Evolutionary conservation across 1,140 invertebrate genomes (phyloP).

Genomic region (Rhizoglyphus robini): DNA sequence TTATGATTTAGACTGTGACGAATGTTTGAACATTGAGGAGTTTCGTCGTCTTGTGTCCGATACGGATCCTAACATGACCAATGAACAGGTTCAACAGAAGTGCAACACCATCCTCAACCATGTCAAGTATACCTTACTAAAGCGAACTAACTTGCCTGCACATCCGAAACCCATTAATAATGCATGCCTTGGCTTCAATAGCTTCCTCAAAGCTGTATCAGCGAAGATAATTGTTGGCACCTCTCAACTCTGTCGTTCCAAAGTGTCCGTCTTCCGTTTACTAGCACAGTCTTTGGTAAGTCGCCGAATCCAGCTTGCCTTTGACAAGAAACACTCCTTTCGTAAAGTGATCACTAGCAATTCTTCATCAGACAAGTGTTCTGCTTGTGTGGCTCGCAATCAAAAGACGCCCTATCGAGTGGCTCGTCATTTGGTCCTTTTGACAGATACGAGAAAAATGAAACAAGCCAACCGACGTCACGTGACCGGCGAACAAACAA

Average conservation of each 20-base stretch:
- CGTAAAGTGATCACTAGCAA: background rate
- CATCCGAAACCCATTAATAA: background rate
- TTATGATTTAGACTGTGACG: slow-evolving; percentile 39
- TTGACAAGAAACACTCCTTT: background rate
- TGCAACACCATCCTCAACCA: no score
- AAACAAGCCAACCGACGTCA: background rate
- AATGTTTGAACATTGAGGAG: slow-evolving; percentile 26
- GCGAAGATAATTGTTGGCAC: slow-evolving; percentile 43
- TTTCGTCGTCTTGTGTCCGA: background rate
- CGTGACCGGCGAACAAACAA: no score
- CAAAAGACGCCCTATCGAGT: background rate
- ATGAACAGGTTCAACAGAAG: background rate
- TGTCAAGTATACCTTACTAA: no score
- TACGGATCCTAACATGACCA: background rate
- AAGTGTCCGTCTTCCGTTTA: slow-evolving; percentile 11
- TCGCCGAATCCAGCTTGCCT: background rate
- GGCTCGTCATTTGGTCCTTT: background rate
- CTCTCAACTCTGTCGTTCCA: slow-evolving; percentile 37
- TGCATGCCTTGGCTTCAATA: slow-evolving; percentile 31
- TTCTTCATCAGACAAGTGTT: background rate
- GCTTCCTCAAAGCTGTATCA: slow-evolving; percentile 41
- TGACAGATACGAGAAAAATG: background rate
- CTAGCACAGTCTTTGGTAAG: background rate
- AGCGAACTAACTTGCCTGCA: no score
- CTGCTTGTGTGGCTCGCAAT: background rate